Evolutionary conservation across 2,888 invertebrate species (phyloP), one percentile per base, ranked within the genome.

Genomic region (Caenorhabditis sp.): DNA sequence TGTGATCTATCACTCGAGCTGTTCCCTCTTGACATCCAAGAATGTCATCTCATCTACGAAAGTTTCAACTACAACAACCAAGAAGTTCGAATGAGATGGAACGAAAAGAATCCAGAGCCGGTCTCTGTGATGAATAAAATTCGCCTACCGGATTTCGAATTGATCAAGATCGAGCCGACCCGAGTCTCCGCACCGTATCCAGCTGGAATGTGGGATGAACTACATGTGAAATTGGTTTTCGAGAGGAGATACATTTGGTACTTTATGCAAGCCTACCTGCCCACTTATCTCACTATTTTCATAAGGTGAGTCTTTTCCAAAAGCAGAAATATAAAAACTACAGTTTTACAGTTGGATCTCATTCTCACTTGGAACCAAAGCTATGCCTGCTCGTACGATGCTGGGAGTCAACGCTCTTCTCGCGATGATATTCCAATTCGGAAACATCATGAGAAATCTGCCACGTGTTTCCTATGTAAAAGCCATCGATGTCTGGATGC

Each of bases 11-110:
- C 89, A 28, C 68, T 90, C 38, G 85, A 83, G 80, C 70, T 86
- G 51, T 92, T 92, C 79, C 92, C 92, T 16, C 86, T 92, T 85
- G 92, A 92, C 74, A 85, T 85, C 10, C 92, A 92, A 66, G 89
- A 87, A 24, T 92, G 92, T 77, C 77, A 82, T 72, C 83, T 91
- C 61, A 89, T 89, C 54, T 91, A 91, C 80, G 91, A 91, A 68
- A 89, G 91, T 80, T 92, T 92, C 88, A 92, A 91, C 82, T 92
- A 92, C 86, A 92, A 92, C 85, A 90, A 91, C 49, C 89, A 90
- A 59, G 92, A 92, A 79, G 92, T 92, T 26, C 86, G 88, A 44
- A 91, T 91, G 91, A 59, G 90, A 22, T 91, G 91, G 91, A 79
- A 84, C n/a, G 80, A 86, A 19, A 66, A 76, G n/a, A 75, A 56